Evolutionary conservation across 2,888 invertebrate genomes (phyloP).

Genomic region (Dioctria linearis): DNA sequence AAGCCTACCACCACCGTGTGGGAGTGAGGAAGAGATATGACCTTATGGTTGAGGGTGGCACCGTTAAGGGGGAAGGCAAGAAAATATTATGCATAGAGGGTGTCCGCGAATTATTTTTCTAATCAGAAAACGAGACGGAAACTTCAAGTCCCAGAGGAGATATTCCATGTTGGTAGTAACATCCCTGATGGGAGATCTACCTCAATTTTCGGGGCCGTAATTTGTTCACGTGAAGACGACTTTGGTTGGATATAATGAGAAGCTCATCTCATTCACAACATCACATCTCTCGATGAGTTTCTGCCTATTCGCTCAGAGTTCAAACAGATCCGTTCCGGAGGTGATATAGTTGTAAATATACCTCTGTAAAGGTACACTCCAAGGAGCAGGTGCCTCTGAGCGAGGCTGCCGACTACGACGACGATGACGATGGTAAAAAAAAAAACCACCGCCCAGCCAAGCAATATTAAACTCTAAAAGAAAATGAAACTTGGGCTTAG

Average conservation of each 20-base stretch:
- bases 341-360: constrained; percentile 51
- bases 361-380: constrained; percentile 31
- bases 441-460: constrained; percentile 40
- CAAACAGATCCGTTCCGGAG: constrained; percentile 24
- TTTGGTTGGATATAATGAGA: constrained; percentile 20
- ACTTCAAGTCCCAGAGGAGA: constrained; percentile 37
- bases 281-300: constrained; percentile 23
- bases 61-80: neutral
- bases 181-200: constrained; percentile 41
- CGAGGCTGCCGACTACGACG: neutral
- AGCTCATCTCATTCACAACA: constrained; percentile 48
- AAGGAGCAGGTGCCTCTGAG: constrained; percentile 50
- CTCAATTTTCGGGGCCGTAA: constrained; percentile 49
- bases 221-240: constrained; percentile 30
- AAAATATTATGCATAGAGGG: constrained; percentile 1
- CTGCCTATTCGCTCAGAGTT: constrained; percentile 11
- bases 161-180: constrained; percentile 23
- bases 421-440: neutral
- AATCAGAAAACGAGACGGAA: constrained; percentile 45
- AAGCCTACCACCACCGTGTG: neutral
- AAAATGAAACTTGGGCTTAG: constrained; percentile 28
- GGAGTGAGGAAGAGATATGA: neutral
- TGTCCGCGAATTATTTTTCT: constrained; percentile 50
- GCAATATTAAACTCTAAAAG: constrained; percentile 42
- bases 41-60: neutral